Conservation (phyloP, 2,797 vertebrate genomes). For the Fratercula arctica region DNA sequence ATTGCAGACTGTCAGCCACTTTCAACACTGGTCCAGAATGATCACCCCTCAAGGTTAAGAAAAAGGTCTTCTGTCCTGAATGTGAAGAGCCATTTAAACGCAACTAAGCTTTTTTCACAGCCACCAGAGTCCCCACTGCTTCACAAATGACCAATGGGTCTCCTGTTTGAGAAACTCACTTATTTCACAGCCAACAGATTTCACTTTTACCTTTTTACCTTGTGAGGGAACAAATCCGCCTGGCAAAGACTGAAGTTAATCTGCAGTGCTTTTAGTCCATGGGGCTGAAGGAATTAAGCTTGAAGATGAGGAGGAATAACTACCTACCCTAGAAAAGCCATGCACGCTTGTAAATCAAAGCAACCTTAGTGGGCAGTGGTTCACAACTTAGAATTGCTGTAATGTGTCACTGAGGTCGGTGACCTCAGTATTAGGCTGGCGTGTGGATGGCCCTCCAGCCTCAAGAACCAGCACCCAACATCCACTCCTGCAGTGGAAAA, state of each 20-base stretch:
- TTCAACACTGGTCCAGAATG: neutral
- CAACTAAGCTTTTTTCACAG: neutral
- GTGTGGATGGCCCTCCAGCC: neutral
- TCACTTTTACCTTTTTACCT: neutral
- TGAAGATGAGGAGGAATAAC: neutral
- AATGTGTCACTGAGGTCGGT: neutral
- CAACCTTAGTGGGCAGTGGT: accelerated
- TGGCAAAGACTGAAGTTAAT: neutral
- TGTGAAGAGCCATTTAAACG: neutral
- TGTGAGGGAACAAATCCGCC: neutral
- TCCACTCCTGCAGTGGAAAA: neutral
- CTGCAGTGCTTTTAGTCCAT: neutral
- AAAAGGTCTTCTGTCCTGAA: neutral
- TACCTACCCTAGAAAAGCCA: neutral
- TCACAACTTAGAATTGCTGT: neutral
- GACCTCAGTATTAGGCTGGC: accelerated
- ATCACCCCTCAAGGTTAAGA: neutral
- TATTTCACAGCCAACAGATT: neutral
- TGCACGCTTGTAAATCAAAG: neutral
- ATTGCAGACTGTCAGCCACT: neutral
- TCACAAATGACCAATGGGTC: accelerated
- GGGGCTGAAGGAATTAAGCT: neutral
- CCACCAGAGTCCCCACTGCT: neutral
- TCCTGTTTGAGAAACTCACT: neutral
- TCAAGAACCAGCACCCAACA: neutral